phyloP scores from a whole-genome alignment of 2,888 invertebrate genomes.

The Auanema freiburgensis region DNA sequence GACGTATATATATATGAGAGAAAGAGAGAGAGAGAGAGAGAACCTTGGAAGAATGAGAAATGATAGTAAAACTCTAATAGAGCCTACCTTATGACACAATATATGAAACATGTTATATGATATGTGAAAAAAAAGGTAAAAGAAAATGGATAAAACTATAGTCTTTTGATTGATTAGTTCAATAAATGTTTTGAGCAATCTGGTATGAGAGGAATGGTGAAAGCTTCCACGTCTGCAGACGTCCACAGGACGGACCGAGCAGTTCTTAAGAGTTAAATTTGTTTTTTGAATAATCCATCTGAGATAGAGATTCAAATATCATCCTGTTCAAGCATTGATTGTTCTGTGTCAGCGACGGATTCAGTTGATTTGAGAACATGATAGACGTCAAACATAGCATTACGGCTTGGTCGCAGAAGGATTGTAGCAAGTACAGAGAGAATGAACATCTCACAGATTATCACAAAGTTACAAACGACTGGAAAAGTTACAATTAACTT shows the following conservation, averaged over 20 bases:
- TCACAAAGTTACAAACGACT: slow-evolving; percentile 63
- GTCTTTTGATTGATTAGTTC: neutral
- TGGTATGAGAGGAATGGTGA: neutral
- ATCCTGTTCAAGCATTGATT: slow-evolving; percentile 34
- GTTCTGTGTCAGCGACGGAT: slow-evolving; percentile 34
- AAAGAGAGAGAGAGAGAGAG: too few relatives aligned
- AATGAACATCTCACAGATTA: slow-evolving; percentile 58
- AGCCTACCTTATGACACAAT: neutral
- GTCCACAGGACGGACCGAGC: too few relatives aligned
- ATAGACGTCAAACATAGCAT: slow-evolving; percentile 47
- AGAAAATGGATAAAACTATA: neutral
- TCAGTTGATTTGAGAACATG: slow-evolving; percentile 18
- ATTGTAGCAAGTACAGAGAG: slow-evolving; percentile 53
- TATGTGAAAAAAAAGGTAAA: too few relatives aligned
- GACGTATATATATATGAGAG: slow-evolving; percentile 6
- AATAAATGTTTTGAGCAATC: neutral
- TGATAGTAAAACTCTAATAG: neutral
- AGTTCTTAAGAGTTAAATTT: too few relatives aligned
- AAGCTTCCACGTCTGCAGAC: too few relatives aligned
- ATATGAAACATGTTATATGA: neutral
- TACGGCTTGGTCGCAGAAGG: slow-evolving; percentile 48
- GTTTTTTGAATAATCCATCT: too few relatives aligned
- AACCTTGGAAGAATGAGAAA: slow-evolving; percentile 3
- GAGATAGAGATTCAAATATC: slow-evolving; percentile 13
- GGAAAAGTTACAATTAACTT: too few relatives aligned